These are phyloP conservation scores for Chionis minor DNA, from an alignment of 2,113 vertebrate genomes.

Conservation along the genomic window DNA sequence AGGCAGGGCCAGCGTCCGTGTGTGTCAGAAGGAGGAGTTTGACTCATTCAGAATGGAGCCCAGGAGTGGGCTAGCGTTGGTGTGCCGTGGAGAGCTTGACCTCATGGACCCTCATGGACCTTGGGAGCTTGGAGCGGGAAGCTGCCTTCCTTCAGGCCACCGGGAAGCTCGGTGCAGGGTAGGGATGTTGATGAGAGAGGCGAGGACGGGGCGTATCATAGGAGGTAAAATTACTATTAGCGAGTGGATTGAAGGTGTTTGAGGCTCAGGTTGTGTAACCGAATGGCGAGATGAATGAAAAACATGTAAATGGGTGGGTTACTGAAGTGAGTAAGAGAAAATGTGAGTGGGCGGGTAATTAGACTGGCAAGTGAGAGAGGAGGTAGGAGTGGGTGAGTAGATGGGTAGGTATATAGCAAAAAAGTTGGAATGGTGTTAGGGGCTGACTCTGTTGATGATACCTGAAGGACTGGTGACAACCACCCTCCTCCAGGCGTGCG, in stretches of 20 bases:
- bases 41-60: background rate
- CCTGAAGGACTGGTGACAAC: background rate
- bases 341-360: conserved; percentile 39
- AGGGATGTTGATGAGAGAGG: background rate
- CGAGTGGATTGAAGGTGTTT: background rate
- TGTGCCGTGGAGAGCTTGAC: background rate
- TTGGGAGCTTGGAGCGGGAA: background rate
- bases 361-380: conserved; percentile 51
- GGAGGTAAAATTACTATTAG: background rate
- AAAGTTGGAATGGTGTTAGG: background rate
- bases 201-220: background rate
- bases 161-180: fast-evolving
- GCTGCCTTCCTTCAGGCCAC: background rate
- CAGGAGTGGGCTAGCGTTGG: background rate
- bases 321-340: conserved; percentile 37
- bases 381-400: conserved; percentile 37
- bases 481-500: background rate
- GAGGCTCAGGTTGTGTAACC: background rate
- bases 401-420: conserved; percentile 6
- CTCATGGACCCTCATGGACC: background rate
- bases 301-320: conserved; percentile 20
- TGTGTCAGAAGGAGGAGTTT: fast-evolving
- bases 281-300: background rate
- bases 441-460: background rate
- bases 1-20: background rate